Percentiles rank a stretch among this genome's conserved stretches.
These are phyloP conservation scores for Pontoporia blainvillei DNA, from an alignment of 2,113 vertebrate genomes.

Conservation along the genomic window DNA sequence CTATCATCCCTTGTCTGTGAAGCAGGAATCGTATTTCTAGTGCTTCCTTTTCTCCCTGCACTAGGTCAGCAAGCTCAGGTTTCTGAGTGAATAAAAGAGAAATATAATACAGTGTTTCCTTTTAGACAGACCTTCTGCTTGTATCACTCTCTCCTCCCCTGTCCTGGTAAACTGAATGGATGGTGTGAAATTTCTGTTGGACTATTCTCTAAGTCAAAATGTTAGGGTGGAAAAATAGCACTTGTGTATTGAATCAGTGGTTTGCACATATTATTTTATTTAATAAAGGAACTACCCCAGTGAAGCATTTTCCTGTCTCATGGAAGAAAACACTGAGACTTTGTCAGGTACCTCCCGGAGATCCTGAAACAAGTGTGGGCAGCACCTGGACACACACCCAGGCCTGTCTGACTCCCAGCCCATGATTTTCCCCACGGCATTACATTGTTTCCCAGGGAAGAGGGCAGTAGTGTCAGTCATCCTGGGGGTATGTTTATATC, in stretches of 20 bases:
- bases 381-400: neutral
- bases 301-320: neutral
- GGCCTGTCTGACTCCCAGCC: neutral
- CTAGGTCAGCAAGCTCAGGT: conserved; percentile 35
- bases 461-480: no score
- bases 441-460: neutral
- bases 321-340: neutral
- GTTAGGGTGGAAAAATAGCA: neutral
- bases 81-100: conserved; percentile 28
- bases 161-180: neutral
- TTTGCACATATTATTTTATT: neutral
- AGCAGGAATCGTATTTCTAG: conserved; percentile 28
- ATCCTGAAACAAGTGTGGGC: neutral
- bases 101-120: neutral
- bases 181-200: neutral
- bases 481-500: neutral
- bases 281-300: neutral
- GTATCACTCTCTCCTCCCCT: neutral
- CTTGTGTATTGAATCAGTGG: neutral
- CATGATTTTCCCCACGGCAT: neutral
- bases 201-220: neutral
- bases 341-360: neutral
- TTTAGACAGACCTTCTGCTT: neutral
- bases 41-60: conserved; percentile 19
- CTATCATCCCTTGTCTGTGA: neutral